Conservation (phyloP, 2,113 vertebrate species). For the Ptilonorhynchus violaceus region DNA sequence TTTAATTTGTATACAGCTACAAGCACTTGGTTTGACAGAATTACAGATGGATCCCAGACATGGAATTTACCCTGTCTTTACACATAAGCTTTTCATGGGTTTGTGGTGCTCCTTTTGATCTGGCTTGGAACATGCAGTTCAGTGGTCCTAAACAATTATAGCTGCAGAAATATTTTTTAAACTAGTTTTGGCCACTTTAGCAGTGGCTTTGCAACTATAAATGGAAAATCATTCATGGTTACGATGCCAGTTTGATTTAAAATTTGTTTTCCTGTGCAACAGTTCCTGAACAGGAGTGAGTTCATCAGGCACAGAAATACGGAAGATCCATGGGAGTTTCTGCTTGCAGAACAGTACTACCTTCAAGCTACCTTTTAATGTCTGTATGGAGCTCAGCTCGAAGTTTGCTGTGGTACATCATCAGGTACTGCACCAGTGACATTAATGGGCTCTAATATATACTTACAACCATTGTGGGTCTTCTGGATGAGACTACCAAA, state of each 20-base stretch:
- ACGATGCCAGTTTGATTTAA: constrained; percentile 13
- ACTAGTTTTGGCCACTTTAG: constrained; percentile 13
- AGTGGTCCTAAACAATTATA: constrained; percentile 51
- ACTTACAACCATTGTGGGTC: not conserved
- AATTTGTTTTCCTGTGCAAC: not conserved
- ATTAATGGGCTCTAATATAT: not conserved
- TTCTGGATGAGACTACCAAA: not conserved
- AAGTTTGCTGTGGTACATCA: not conserved
- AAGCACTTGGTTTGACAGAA: constrained; percentile 29
- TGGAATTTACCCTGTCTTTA: constrained; percentile 50
- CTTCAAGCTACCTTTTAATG: not conserved
- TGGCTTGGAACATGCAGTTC: constrained; percentile 43
- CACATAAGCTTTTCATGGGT: constrained; percentile 40
- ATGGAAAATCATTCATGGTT: constrained; percentile 10
- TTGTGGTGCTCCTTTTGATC: constrained; percentile 61
- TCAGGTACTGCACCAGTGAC: not conserved
- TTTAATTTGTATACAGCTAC: constrained; percentile 40
- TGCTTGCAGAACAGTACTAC: not conserved
- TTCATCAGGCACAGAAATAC: not conserved
- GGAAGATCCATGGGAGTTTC: not conserved
- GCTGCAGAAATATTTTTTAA: constrained; percentile 30
- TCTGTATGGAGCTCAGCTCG: not conserved
- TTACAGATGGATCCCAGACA: constrained; percentile 45
- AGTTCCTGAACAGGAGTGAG: not conserved
- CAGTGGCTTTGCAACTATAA: constrained; percentile 42